These are phyloP conservation scores for Gymnopithys bicolor DNA, from an alignment of 2,797 vertebrate species.

Conservation along the genomic window DNA sequence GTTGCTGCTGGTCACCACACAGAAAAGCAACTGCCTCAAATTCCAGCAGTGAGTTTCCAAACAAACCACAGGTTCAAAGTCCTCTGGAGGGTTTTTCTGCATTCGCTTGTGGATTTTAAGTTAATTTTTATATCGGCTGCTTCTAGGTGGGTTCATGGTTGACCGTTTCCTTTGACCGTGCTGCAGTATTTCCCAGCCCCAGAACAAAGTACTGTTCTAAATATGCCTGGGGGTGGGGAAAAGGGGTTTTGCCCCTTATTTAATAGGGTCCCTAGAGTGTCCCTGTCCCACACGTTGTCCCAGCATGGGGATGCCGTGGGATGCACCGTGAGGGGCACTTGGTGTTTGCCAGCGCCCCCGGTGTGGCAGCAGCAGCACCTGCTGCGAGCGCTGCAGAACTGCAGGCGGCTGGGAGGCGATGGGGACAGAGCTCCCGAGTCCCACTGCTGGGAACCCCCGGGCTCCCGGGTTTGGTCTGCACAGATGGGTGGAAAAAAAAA, in stretches of 20 bases:
- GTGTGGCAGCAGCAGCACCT: conserved; percentile 44
- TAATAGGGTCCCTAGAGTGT: not conserved
- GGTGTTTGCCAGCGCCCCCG: not conserved
- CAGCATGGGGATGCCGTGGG: not conserved
- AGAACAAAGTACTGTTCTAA: not conserved
- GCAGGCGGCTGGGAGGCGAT: not conserved
- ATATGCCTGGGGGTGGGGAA: not conserved
- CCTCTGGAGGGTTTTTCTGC: not conserved
- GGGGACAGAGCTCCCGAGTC: not conserved
- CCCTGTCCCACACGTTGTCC: not conserved
- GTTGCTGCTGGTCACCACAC: not conserved
- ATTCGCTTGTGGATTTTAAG: not conserved
- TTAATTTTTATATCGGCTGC: conserved; percentile 49
- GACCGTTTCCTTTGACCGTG: not conserved
- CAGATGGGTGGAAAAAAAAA: not conserved
- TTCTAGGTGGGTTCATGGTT: not conserved
- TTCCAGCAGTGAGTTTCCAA: conserved; percentile 3
- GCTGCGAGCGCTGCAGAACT: conserved; percentile 31
- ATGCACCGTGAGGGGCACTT: rapidly evolving
- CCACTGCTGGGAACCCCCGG: rapidly evolving
- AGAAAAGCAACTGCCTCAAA: not conserved
- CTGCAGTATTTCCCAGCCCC: not conserved
- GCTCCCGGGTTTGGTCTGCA: not conserved
- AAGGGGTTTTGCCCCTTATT: not conserved
- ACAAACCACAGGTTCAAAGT: conserved; percentile 13